Percentiles rank a stretch among this genome's conserved stretches.
Conservation (phyloP, 1,140 invertebrate genomes). For the Dendroctonus valens region DNA sequence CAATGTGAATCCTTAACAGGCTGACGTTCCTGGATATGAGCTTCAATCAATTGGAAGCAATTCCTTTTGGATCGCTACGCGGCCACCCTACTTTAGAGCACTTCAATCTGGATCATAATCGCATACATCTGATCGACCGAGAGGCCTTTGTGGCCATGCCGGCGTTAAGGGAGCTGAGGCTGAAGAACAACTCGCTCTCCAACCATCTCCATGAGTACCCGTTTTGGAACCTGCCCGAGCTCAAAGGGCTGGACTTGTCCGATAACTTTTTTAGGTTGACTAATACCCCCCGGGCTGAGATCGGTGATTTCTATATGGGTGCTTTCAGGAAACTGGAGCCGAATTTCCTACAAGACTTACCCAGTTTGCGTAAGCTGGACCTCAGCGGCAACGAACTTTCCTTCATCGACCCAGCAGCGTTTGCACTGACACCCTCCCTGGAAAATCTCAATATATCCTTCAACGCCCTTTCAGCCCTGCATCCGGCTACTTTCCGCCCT, state of each 20-base stretch:
- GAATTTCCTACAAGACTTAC: constrained; percentile 69
- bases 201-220: constrained; percentile 56
- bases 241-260: constrained; percentile 80
- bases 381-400: constrained; percentile 74
- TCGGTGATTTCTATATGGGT: neutral
- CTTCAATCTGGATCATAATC: constrained; percentile 78
- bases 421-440: constrained; percentile 67
- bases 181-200: constrained; percentile 75
- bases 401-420: constrained; percentile 69
- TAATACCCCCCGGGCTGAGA: neutral
- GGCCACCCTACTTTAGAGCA: constrained; percentile 77
- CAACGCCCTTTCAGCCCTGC: constrained; percentile 66
- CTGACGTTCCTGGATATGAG: constrained; percentile 75
- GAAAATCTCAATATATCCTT: constrained; percentile 76
- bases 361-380: constrained; percentile 73
- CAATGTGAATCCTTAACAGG: constrained; percentile 44
- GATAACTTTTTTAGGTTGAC: constrained; percentile 60
- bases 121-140: constrained; percentile 67
- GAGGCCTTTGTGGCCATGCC: constrained; percentile 80
- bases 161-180: constrained; percentile 72
- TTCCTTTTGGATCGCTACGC: constrained; percentile 70
- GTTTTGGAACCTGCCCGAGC: constrained; percentile 76
- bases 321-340: constrained; percentile 64
- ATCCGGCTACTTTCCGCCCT: constrained; percentile 72
- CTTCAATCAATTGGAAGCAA: constrained; percentile 69